These are phyloP conservation scores for Xenopus borealis DNA, from an alignment of 2,113 vertebrate genomes.

Conservation along the genomic window DNA sequence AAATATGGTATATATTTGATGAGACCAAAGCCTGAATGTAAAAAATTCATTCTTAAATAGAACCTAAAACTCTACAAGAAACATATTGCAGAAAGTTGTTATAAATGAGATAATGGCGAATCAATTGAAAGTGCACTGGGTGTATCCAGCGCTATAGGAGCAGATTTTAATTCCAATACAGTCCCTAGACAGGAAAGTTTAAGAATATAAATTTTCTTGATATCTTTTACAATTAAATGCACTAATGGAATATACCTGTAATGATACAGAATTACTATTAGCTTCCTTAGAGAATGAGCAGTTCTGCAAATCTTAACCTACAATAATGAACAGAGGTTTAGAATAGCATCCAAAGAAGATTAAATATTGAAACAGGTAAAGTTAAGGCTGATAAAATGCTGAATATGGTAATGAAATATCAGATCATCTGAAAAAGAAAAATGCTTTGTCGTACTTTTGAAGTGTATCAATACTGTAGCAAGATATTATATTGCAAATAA, in stretches of 20 bases:
- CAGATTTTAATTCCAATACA: conserved; percentile 8
- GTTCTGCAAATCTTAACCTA: neutral
- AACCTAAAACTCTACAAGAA: conserved; percentile 21
- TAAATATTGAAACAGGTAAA: neutral
- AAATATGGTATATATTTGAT: conserved; percentile 6
- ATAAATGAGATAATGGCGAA: conserved; percentile 35
- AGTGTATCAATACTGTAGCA: neutral
- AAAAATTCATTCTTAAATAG: neutral
- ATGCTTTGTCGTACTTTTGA: neutral
- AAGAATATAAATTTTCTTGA: conserved; percentile 13
- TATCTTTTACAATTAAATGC: conserved; percentile 13
- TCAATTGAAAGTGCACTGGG: conserved; percentile 17
- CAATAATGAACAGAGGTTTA: neutral
- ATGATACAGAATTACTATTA: conserved; percentile 9
- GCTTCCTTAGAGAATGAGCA: neutral
- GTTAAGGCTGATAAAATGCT: neutral
- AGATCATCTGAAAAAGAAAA: neutral
- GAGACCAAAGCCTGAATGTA: neutral
- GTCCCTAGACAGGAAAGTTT: conserved; percentile 4
- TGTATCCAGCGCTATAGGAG: conserved; percentile 11
- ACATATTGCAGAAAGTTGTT: conserved; percentile 17
- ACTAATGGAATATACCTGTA: conserved; percentile 25
- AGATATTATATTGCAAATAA: conserved; percentile 6
- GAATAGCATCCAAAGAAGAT: neutral
- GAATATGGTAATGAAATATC: conserved; percentile 1